A percentile compares a stretch with the other conserved stretches of the same genome.
phyloP scores from a whole-genome alignment of 1,140 invertebrate species.

The Drosophila lacteicornis region DNA sequence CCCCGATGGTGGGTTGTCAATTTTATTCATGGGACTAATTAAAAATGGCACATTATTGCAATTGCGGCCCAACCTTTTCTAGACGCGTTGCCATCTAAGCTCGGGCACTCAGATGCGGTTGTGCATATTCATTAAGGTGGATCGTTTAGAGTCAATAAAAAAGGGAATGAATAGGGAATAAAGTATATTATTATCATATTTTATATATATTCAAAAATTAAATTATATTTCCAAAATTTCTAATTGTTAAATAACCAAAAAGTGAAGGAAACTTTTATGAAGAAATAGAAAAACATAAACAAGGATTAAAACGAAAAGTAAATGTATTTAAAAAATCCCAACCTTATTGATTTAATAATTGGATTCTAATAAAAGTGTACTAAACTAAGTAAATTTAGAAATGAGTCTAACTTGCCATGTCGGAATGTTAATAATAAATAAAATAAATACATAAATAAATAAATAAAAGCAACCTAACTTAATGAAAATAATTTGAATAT shows the following conservation, averaged over 20 bases:
- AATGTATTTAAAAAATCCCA: background rate
- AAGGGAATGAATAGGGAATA: background rate
- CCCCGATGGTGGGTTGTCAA: slow-evolving; percentile 16
- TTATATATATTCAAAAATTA: too few species aligned
- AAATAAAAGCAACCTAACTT: background rate
- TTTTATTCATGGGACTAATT: slow-evolving; percentile 64
- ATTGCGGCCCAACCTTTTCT: slow-evolving; percentile 53
- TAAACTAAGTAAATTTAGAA: background rate
- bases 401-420: fast-evolving
- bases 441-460: background rate
- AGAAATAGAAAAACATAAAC: too few species aligned
- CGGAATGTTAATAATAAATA: background rate
- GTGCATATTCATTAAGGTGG: slow-evolving; percentile 22
- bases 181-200: background rate
- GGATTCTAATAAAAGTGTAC: too few species aligned
- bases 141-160: background rate
- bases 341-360: background rate
- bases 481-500: too few species aligned
- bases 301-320: too few species aligned
- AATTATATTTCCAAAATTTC: background rate
- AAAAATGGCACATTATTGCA: slow-evolving; percentile 66
- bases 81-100: slow-evolving; percentile 48
- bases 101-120: slow-evolving; percentile 6
- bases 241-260: background rate
- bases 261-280: too few species aligned